Conservation (phyloP, 2,797 vertebrate genomes). For the Salmo trutta region DNA sequence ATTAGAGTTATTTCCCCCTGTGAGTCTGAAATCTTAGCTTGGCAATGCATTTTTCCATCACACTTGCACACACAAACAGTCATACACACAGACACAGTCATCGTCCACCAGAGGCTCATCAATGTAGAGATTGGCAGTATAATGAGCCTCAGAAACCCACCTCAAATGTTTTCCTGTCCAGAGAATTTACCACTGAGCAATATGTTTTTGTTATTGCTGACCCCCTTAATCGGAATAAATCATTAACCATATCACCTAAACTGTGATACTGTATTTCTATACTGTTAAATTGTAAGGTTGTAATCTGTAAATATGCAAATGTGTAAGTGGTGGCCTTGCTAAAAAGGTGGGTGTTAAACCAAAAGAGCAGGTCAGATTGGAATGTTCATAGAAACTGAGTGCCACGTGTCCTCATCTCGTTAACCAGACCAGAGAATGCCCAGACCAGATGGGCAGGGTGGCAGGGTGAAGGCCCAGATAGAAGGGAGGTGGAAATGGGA, state of each 20-base stretch:
- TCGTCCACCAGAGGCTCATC: too few relatives aligned
- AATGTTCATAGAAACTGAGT: constrained; percentile 41
- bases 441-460: constrained; percentile 57
- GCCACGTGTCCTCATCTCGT: constrained; percentile 41
- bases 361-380: constrained; percentile 16
- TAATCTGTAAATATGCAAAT: too few relatives aligned
- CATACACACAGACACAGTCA: constrained; percentile 7
- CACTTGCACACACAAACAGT: background rate
- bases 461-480: constrained; percentile 36
- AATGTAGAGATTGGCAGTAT: too few relatives aligned
- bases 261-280: too few relatives aligned
- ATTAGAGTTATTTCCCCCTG: background rate
- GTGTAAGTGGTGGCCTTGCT: background rate
- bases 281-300: too few relatives aligned
- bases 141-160: too few relatives aligned
- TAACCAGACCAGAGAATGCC: constrained; percentile 35
- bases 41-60: background rate
- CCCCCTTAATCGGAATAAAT: too few relatives aligned
- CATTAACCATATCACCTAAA: too few relatives aligned
- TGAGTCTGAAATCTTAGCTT: background rate
- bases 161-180: too few relatives aligned
- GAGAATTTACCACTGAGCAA: too few relatives aligned
- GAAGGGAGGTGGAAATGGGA: constrained; percentile 42
- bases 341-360: background rate
- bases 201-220: too few relatives aligned